These are phyloP conservation scores for Strigops habroptila DNA, from an alignment of 2,113 vertebrate genomes.

Conservation along the genomic window DNA sequence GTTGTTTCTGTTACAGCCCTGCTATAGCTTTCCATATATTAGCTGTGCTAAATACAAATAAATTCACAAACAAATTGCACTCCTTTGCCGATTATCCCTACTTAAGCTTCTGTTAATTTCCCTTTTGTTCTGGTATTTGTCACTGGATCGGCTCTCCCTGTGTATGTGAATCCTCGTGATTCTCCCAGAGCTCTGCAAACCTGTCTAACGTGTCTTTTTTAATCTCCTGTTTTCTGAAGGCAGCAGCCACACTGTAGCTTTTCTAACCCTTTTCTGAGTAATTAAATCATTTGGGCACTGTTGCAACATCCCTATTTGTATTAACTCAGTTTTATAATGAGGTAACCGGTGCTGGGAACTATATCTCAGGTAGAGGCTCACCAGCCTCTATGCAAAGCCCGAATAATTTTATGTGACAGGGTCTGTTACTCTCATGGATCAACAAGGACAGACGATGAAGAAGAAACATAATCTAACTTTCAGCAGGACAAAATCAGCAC, in stretches of 20 bases:
- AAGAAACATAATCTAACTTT: not conserved
- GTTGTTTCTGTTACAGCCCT: constrained; percentile 4
- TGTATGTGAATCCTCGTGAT: not conserved
- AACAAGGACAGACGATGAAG: not conserved
- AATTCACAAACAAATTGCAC: constrained; percentile 43
- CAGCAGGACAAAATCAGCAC: not conserved
- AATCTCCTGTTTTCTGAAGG: constrained; percentile 46
- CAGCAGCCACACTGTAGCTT: not conserved
- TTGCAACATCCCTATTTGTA: not conserved
- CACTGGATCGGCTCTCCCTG: not conserved
- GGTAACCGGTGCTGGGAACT: not conserved
- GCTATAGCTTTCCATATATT: constrained; percentile 48
- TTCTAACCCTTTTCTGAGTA: constrained; percentile 48
- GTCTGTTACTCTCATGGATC: not conserved
- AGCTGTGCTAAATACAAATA: constrained; percentile 38
- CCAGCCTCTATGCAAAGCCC: not conserved
- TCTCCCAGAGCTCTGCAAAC: constrained; percentile 11
- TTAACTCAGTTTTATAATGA: not conserved
- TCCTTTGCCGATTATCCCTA: constrained; percentile 43
- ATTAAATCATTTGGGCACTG: constrained; percentile 15
- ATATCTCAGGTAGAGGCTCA: not conserved
- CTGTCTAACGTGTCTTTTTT: not conserved
- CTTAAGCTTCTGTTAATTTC: constrained; percentile 58
- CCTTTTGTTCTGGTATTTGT: constrained; percentile 50
- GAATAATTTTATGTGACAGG: not conserved